Base-by-base conservation (phyloP, 2,113 vertebrate species). In the Sorex fumeus region DNA sequence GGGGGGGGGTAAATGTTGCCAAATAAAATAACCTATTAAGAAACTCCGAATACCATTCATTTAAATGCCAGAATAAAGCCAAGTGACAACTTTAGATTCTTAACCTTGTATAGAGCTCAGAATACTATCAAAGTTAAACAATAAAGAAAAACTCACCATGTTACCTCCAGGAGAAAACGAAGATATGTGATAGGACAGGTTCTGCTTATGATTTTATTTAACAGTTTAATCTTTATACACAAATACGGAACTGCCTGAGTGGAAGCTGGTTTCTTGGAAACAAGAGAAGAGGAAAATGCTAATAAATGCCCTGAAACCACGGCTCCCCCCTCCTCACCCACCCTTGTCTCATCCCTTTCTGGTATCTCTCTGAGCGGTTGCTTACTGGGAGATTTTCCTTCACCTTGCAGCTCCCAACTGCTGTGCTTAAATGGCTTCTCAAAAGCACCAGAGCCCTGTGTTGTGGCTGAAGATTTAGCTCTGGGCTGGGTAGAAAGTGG, bases 361-460 rank as follows among this genome's bases (percentile, higher is more conserved):
- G 27, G 69, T 36, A 74, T 91, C 88, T 92, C 67, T 74, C 34
- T 87, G 67, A 77, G 87, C 45, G n/a, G 85, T 50, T 36, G 70
- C 71, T 32, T 47, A 76, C 64, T 18, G 27, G 12, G 34, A n/a
- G 64, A 11, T 67, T 45, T 60, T 36, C 90, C 91, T 88, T 83
- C 80, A 94, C 89, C n/a, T 70, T 10, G 66, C 25, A 12, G 32
- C 25, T 88, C 60, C 30, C 15, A 80, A 84, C 74, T 62, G 70
- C 84, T 77, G 43, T 57, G 85, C 40, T 86, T 85, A 57, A 96
- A 96, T 91, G 90, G 95, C 76, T 86, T 96, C 6, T 87, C 75
- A 3, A 84, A 96, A 93, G 69, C 57, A 71, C 12, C 62, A 0
- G 45, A 96, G 71, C 2, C 32, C 82, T 47, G 77, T 13, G 2